A percentile compares a stretch with the other conserved stretches of the same genome.
Conservation (phyloP, 2,888 invertebrate genomes). For the Lycocerus yunnanus region DNA sequence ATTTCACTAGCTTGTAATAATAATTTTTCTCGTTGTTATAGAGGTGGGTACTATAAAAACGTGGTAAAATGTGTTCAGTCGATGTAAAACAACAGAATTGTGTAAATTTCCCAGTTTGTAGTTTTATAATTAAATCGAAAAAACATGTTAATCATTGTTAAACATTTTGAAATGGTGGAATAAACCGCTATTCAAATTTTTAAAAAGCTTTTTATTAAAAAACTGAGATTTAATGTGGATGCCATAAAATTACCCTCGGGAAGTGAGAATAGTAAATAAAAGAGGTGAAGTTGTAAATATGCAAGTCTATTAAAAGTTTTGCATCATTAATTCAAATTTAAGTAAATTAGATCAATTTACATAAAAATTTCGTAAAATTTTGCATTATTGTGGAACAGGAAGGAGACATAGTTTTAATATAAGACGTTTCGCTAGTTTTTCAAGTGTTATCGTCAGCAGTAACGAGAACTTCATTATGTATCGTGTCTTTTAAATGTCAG, state of each 20-base stretch:
- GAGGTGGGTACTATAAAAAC: background rate
- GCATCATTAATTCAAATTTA: background rate
- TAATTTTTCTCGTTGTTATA: background rate
- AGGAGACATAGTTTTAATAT: background rate
- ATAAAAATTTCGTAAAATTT: background rate
- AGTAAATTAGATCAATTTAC: background rate
- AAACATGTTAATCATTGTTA: background rate
- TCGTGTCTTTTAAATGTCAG: constrained; percentile 43
- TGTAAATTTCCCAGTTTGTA: background rate
- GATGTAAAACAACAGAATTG: background rate
- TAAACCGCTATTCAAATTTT: background rate
- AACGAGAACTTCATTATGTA: constrained; percentile 38
- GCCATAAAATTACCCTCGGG: background rate
- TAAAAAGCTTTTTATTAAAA: background rate
- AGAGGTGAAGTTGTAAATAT: background rate
- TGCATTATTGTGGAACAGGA: background rate
- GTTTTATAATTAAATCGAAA: background rate
- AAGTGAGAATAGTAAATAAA: background rate
- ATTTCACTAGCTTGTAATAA: background rate
- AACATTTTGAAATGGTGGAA: background rate
- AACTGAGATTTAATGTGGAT: background rate
- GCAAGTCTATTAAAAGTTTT: background rate
- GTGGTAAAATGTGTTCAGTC: background rate
- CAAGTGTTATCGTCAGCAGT: constrained; percentile 13
- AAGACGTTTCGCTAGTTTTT: background rate